Evolutionary conservation across 1,140 invertebrate species (phyloP).

Genomic region (Periplaneta americana): DNA sequence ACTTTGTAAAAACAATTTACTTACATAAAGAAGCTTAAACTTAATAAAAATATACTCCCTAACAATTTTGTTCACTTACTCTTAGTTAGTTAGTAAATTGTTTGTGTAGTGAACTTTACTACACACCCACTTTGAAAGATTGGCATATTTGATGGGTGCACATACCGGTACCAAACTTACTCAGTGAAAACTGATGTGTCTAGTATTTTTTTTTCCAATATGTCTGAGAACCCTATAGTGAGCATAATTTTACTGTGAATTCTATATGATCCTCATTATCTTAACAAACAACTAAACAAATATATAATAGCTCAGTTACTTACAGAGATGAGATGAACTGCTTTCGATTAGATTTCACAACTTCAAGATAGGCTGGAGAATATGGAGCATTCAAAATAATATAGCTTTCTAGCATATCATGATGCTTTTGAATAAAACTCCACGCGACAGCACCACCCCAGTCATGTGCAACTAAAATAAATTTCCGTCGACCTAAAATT

Average conservation of each 20-base stretch:
- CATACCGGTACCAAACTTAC: too few species aligned
- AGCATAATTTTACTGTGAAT: too few species aligned
- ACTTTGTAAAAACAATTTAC: too few species aligned
- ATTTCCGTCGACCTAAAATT: conserved; percentile 41
- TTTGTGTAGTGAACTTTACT: too few species aligned
- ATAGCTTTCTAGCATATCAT: conserved; percentile 50
- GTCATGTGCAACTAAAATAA: conserved; percentile 59
- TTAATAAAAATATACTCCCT: too few species aligned
- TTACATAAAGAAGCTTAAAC: too few species aligned
- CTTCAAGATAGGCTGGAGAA: not conserved
- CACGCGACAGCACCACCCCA: conserved; percentile 59
- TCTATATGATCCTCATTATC: not conserved
- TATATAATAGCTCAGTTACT: conserved; percentile 21
- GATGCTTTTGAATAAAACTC: conserved; percentile 45
- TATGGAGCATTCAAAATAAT: conserved; percentile 49
- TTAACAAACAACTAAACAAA: not conserved
- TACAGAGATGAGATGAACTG: conserved; percentile 53
- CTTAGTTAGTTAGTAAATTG: too few species aligned
- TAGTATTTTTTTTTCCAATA: not conserved
- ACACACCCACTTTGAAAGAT: too few species aligned
- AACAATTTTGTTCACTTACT: too few species aligned
- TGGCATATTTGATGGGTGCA: too few species aligned
- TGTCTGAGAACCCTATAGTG: too few species aligned
- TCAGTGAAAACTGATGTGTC: not conserved
- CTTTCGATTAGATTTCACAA: conserved; percentile 25